These are phyloP conservation scores for Papilio polyxenes DNA, from an alignment of 1,140 invertebrate species.

Conservation along the genomic window DNA sequence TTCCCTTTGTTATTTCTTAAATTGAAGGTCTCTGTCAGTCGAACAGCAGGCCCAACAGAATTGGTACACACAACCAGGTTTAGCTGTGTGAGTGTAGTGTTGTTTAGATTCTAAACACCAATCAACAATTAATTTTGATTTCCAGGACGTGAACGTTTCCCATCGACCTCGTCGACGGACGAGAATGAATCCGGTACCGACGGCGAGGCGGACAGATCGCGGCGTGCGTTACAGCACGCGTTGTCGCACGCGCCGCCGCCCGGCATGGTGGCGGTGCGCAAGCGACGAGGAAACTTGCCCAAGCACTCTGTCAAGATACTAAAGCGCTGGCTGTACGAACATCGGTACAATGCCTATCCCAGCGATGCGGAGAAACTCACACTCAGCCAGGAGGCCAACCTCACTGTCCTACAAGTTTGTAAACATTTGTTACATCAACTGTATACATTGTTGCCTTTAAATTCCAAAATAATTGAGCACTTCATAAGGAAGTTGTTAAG, in stretches of 20 bases:
- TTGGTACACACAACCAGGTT: too few relatives aligned
- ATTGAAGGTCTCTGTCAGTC: too few relatives aligned
- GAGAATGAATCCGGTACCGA: constrained; percentile 85
- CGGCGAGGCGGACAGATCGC: constrained; percentile 70
- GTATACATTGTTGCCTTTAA: too few relatives aligned
- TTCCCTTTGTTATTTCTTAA: neutral
- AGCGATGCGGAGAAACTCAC: constrained; percentile 94
- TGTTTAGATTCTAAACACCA: neutral
- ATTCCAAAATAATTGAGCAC: too few relatives aligned
- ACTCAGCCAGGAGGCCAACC: constrained; percentile 91
- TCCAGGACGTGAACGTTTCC: constrained; percentile 85
- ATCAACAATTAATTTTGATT: constrained; percentile 41
- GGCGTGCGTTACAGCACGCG: constrained; percentile 53
- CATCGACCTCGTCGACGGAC: constrained; percentile 86
- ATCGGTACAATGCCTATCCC: constrained; percentile 97
- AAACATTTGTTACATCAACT: neutral
- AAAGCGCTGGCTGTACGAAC: constrained; percentile 95
- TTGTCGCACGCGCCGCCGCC: constrained; percentile 45
- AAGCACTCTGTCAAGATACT: constrained; percentile 96
- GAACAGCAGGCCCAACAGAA: too few relatives aligned
- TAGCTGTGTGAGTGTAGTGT: too few relatives aligned
- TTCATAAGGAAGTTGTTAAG: too few relatives aligned
- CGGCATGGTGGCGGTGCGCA: constrained; percentile 81
- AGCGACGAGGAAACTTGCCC: constrained; percentile 94
- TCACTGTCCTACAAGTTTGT: constrained; percentile 92